A percentile compares a stretch with the other conserved stretches of the same genome.
Evolutionary conservation across 2,113 vertebrate species (phyloP).

Genomic region (Cyanocitta stelleri): DNA sequence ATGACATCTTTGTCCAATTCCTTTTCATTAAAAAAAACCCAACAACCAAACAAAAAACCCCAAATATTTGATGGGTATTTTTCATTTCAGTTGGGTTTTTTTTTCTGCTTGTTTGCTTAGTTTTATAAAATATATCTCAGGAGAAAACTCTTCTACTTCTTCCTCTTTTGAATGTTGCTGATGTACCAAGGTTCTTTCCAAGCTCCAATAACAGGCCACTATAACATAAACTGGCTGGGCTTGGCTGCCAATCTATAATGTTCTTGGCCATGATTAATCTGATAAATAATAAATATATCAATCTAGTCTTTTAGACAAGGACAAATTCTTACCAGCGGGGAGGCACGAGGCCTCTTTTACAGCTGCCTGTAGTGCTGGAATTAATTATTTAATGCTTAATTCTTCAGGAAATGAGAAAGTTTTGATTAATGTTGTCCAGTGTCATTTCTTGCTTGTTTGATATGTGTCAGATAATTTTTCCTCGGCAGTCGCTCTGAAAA

Average conservation of each 20-base stretch:
- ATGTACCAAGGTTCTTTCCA: slow-evolving; percentile 41
- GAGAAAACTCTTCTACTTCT: slow-evolving; percentile 32
- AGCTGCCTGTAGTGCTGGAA: slow-evolving; percentile 91
- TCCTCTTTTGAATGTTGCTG: slow-evolving; percentile 40
- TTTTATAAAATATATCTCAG: slow-evolving; percentile 31
- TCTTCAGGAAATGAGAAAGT: slow-evolving; percentile 97
- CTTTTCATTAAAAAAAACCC: background rate
- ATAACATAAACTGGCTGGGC: slow-evolving; percentile 71
- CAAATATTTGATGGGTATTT: background rate
- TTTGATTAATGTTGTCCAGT: slow-evolving; percentile 98
- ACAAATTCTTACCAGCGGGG: slow-evolving; percentile 99
- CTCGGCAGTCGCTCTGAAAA: slow-evolving; percentile 76
- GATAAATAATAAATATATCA: slow-evolving; percentile 99
- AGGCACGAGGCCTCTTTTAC: slow-evolving; percentile 89
- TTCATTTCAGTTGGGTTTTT: background rate
- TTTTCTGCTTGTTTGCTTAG: background rate
- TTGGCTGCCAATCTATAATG: slow-evolving; percentile 85
- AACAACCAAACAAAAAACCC: background rate
- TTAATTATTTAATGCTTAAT: slow-evolving; percentile 99
- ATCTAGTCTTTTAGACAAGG: slow-evolving; percentile 99
- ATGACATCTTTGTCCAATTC: slow-evolving; percentile 54
- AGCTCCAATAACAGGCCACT: slow-evolving; percentile 52
- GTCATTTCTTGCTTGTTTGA: slow-evolving; percentile 93
- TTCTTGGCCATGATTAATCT: slow-evolving; percentile 98
- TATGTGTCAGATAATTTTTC: slow-evolving; percentile 92